Evolutionary conservation across 2,888 invertebrate species (phyloP).

Genomic region (Patella depressa): DNA sequence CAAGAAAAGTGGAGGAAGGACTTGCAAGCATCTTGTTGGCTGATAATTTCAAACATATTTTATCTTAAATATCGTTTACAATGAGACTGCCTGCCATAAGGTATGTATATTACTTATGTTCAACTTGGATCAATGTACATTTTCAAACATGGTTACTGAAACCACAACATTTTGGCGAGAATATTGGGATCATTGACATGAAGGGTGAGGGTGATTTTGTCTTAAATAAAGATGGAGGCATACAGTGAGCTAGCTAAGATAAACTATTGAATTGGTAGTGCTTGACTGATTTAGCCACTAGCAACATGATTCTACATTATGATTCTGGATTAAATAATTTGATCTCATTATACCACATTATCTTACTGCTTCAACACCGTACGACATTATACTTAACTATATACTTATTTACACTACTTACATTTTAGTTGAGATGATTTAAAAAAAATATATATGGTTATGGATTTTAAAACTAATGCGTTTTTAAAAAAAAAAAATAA

Average conservation of each 20-base stretch:
- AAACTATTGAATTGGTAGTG: too few species aligned
- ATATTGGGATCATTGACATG: not conserved
- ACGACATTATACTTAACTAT: conserved; percentile 32
- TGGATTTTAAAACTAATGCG: too few species aligned
- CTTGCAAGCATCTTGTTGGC: too few species aligned
- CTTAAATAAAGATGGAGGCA: too few species aligned
- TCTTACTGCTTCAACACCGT: conserved; percentile 29
- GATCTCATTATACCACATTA: not conserved
- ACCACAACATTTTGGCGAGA: not conserved
- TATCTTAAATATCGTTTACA: not conserved
- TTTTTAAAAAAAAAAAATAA: too few species aligned
- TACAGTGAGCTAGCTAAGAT: too few species aligned
- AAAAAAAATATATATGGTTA: too few species aligned
- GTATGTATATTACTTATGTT: conserved; percentile 5
- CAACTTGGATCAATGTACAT: not conserved
- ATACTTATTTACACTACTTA: conserved; percentile 18
- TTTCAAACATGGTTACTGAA: not conserved
- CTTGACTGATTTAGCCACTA: too few species aligned
- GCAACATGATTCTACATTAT: too few species aligned
- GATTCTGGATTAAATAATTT: too few species aligned
- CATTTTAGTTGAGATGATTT: not conserved
- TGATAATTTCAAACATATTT: conserved; percentile 6
- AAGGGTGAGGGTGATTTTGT: not conserved
- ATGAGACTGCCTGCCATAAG: not conserved
- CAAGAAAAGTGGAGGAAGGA: too few species aligned